These are phyloP conservation scores for Drosophila seclusa DNA, from an alignment of 2,888 invertebrate genomes.

Conservation along the genomic window DNA sequence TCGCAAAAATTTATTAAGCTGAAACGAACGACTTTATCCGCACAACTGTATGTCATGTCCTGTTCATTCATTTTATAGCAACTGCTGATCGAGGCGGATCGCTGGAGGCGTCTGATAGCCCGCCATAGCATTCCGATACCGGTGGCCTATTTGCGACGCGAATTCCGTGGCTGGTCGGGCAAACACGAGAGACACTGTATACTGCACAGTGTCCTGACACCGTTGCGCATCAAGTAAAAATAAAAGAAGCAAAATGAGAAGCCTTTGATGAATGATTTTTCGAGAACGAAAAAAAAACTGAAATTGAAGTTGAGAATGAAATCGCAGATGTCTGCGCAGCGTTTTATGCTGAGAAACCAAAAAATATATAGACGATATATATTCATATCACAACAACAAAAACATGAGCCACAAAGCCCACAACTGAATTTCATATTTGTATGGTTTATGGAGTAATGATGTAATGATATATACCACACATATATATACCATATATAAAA, in stretches of 20 bases:
- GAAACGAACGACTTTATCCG: conserved; percentile 61
- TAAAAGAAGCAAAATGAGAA: not conserved
- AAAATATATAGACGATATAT: conserved; percentile 55
- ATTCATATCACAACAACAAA: conserved; percentile 45
- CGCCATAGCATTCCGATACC: conserved; percentile 81
- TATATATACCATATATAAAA: not conserved
- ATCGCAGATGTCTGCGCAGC: conserved; percentile 65
- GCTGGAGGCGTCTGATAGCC: conserved; percentile 83
- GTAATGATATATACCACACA: conserved; percentile 26
- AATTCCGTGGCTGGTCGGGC: conserved; percentile 84
- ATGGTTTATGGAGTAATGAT: conserved; percentile 32
- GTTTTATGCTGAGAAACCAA: conserved; percentile 71
- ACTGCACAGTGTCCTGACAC: conserved; percentile 83
- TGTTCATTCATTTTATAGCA: conserved; percentile 71
- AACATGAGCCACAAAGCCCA: conserved; percentile 56
- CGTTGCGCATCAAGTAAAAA: conserved; percentile 79
- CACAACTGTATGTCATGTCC: conserved; percentile 62
- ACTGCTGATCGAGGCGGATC: conserved; percentile 82
- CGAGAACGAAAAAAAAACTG: conserved; percentile 30
- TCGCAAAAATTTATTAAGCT: conserved; percentile 31
- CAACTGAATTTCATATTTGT: conserved; percentile 41
- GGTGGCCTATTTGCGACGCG: conserved; percentile 62
- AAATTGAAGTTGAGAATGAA: conserved; percentile 34
- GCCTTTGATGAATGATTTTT: conserved; percentile 55
- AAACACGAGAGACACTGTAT: conserved; percentile 84